Evolutionary conservation across 1,140 invertebrate species (phyloP).

Genomic region (Penaeus japonicus): DNA sequence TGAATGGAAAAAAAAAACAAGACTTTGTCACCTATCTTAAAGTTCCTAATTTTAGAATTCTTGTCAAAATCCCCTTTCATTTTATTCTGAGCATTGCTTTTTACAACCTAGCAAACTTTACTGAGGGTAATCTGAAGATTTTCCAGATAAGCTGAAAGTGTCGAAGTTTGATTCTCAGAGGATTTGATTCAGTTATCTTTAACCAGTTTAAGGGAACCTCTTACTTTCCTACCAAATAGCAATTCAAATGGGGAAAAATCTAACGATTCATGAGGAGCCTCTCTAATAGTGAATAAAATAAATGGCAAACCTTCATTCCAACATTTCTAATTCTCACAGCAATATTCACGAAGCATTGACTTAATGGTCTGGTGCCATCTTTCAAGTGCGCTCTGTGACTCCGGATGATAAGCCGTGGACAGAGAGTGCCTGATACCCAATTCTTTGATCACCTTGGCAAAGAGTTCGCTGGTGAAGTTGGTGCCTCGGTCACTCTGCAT

Average conservation of each 20-base stretch:
- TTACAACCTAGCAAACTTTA: too few species aligned
- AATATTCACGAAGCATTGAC: not conserved
- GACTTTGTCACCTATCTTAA: slow-evolving; percentile 11
- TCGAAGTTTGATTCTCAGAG: too few species aligned
- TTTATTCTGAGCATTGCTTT: not conserved
- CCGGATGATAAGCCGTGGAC: not conserved
- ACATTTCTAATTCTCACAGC: not conserved
- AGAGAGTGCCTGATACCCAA: not conserved
- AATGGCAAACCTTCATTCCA: not conserved
- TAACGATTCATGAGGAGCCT: not conserved
- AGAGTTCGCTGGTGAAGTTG: not conserved
- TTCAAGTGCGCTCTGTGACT: not conserved
- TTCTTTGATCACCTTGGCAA: not conserved
- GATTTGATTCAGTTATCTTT: not conserved
- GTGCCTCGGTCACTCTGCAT: not conserved
- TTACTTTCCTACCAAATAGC: not conserved
- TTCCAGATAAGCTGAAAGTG: too few species aligned
- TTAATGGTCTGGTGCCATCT: not conserved
- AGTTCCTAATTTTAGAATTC: not conserved
- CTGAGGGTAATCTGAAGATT: too few species aligned
- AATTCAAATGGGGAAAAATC: not conserved
- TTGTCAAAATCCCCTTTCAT: not conserved
- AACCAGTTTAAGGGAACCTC: not conserved
- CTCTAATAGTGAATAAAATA: not conserved
- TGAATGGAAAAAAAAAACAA: not conserved